Evolutionary conservation across 2,113 vertebrate species (phyloP), one percentile per base, ranked within the genome.

Genomic region (Callospermophilus lateralis): DNA sequence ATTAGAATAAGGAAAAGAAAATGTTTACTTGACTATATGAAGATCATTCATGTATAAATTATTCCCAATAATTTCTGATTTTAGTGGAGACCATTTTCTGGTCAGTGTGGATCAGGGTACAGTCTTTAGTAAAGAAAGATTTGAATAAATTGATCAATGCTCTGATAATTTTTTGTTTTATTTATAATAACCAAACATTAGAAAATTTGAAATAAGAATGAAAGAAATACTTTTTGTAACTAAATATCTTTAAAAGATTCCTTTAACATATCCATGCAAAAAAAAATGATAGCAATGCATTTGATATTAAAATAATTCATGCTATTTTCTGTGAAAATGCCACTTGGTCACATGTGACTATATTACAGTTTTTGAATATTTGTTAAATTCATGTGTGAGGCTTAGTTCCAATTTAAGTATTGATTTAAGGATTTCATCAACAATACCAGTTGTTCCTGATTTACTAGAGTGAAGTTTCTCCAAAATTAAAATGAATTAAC

Each of bases 401-500:
- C 85, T 77, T 24, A 73, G 84, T 68, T 72, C 73, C 73, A 93
- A 55, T 39, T 96, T 88, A 88, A 73, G 28, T 63, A 12, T 85
- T 70, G 42, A 28, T 84, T 88, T 89, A 86, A 97, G 72, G 68
- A 53, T 67, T 86, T 80, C 72, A 89, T 68, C 68, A 61, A 86
- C 58, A 89, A 84, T 85, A 73, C 24, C 63, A 83, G 4, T 96
- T 91, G 32, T 34, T 92, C 37, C 30, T 95, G 61, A 19, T 51
- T 93, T 84, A 67, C 34, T 10, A 81, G 30, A 93, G 30, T 72
- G 45, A 73, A 39, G 26, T 73, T 93, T 90, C 70, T 95, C 45
- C 48, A 93, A 94, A 94, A 95, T n/a, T 83, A 28, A 97, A 88
- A 89, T 93, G 55, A 89, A 72, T 80, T 74, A 55, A 93, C 45